A percentile compares a stretch with the other conserved stretches of the same genome.
phyloP scores from a whole-genome alignment of 2,888 invertebrate species.

The Onchidella celtica region DNA sequence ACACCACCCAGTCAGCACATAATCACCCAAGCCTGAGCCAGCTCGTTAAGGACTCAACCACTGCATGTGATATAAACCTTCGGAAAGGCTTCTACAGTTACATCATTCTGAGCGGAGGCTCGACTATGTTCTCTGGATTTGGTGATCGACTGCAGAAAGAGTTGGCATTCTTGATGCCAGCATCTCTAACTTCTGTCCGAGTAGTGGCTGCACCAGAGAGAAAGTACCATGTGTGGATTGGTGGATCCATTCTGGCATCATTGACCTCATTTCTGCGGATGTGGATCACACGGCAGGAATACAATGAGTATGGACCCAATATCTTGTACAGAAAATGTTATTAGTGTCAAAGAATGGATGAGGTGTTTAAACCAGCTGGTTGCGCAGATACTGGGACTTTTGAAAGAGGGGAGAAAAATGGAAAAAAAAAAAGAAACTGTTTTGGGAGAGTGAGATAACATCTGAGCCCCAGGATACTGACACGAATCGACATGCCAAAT shows the following conservation, averaged over 20 bases:
- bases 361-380: too few species aligned
- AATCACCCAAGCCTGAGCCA: slow-evolving; percentile 70
- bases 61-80: slow-evolving; percentile 76
- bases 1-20: background rate
- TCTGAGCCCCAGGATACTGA: too few species aligned
- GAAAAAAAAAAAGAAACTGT: too few species aligned
- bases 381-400: too few species aligned
- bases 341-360: too few species aligned
- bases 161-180: background rate
- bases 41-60: slow-evolving; percentile 72
- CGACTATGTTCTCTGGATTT: slow-evolving; percentile 95
- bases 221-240: slow-evolving; percentile 35
- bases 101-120: slow-evolving; percentile 91
- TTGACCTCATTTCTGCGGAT: background rate
- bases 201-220: background rate
- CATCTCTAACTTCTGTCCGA: background rate
- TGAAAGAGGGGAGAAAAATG: too few species aligned
- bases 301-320: slow-evolving; percentile 24
- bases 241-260: slow-evolving; percentile 19
- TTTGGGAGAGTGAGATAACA: too few species aligned
- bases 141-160: slow-evolving; percentile 1
- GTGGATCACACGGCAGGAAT: background rate
- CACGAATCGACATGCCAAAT: too few species aligned
- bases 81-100: slow-evolving; percentile 74
- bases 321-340: background rate